Conservation (phyloP, 2,797 vertebrate genomes). For the Premnoplex brunnescens region DNA sequence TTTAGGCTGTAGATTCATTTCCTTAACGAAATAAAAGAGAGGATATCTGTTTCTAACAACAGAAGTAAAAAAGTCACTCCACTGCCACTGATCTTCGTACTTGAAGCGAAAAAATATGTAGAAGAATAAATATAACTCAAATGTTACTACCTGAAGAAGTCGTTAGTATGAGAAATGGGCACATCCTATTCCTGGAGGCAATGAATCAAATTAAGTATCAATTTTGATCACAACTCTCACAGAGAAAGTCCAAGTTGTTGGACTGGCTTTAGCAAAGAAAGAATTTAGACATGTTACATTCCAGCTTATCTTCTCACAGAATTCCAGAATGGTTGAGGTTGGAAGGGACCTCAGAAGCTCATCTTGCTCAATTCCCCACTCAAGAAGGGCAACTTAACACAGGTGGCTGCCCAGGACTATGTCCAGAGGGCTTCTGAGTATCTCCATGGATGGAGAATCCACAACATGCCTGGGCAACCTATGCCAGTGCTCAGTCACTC, state of each 20-base stretch:
- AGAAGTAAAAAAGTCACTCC: neutral
- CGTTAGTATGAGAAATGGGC: neutral
- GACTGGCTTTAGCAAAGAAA: neutral
- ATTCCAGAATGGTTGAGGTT: neutral
- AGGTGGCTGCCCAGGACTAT: neutral
- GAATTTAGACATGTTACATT: neutral
- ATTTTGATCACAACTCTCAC: neutral
- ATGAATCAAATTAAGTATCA: neutral
- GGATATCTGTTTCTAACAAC: slow-evolving; percentile 25
- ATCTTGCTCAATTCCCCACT: neutral
- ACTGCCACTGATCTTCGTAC: neutral
- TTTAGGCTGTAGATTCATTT: neutral
- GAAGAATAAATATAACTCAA: neutral
- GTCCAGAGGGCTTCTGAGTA: neutral
- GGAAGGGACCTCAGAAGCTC: neutral
- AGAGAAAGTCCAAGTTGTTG: neutral
- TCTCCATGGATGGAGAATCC: neutral
- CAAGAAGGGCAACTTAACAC: neutral
- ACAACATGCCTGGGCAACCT: neutral
- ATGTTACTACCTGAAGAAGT: neutral
- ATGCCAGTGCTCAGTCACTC: neutral
- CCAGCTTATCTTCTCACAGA: neutral
- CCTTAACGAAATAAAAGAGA: neutral
- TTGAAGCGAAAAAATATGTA: neutral
- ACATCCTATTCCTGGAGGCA: neutral